Evolutionary conservation across 2,113 vertebrate species (phyloP), one percentile per base, ranked within the genome.

Genomic region (Passerina amoena): DNA sequence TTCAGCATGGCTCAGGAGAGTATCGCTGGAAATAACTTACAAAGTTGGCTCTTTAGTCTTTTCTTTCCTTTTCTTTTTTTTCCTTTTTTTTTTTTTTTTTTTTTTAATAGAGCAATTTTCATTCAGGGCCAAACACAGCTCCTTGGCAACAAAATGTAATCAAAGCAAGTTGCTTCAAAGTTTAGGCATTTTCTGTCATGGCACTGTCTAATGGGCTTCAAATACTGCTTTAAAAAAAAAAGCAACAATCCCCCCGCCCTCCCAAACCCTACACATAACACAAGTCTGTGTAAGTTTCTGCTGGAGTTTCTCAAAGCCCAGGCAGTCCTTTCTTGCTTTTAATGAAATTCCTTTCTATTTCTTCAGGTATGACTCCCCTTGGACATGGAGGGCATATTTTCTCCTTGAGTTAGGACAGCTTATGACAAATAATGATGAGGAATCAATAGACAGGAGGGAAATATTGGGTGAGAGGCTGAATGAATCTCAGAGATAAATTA

Each of bases 401-500:
- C 97, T 98, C 98, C 98, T 98, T 98, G 97, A 97, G 97, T 84
- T 97, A 97, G 97, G 97, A 98, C 98, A 98, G 98, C 97, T 98
- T 98, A 98, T 98, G 98, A 99, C 98, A 97, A 98, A 98, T 98
- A 98, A 97, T 98, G 98, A 98, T 98, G 98, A 98, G 97, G 98
- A 98, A 98, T 98, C 97, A 97, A 98, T 96, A 97, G 97, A 97
- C 97, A 97, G 97, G 97, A 98, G 98, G 98, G 98, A 98, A 98
- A 98, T 98, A 98, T 98, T 97, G 96, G 97, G 97, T 97, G 97
- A 97, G 98, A 97, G 98, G 97, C 98, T 96, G 97, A 98, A 98
- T 98, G 97, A 99, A 98, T 98, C 97, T 98, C 97, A 93, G 92
- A 98, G 98, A 98, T 98, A 98, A 99, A 99, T 98, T 98, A 98